Evolutionary conservation across 2,797 vertebrate species (phyloP).

Genomic region (Xerus rutilus): DNA sequence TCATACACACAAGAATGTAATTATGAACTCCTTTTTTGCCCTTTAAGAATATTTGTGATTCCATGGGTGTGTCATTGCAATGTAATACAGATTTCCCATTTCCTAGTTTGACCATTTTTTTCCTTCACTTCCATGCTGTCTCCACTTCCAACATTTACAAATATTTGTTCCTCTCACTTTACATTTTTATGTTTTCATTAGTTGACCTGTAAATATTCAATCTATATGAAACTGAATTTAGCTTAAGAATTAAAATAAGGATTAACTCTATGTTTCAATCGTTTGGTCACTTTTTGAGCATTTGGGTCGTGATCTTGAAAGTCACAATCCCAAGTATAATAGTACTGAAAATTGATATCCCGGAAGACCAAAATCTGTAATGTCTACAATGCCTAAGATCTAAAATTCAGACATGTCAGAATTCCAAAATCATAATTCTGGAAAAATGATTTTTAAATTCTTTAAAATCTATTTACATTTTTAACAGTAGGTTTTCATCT

Average conservation of each 20-base stretch:
- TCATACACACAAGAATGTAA: not conserved
- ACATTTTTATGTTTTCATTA: constrained; percentile 14
- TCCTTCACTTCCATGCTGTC: not conserved
- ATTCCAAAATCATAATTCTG: not conserved
- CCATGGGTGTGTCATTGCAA: not conserved
- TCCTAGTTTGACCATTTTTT: not conserved
- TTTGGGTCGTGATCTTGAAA: not conserved
- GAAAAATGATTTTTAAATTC: not conserved
- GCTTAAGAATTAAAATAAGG: not conserved
- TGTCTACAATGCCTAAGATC: not conserved
- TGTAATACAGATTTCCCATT: not conserved
- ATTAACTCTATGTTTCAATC: not conserved
- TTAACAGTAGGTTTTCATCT: not conserved
- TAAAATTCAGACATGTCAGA: too few relatives aligned
- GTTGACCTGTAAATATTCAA: not conserved
- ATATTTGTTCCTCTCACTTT: not conserved
- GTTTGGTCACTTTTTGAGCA: not conserved
- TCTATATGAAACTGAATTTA: not conserved
- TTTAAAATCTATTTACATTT: not conserved
- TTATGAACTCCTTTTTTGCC: not conserved
- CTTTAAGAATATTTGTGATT: not conserved
- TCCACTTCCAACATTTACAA: not conserved
- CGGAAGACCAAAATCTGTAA: not conserved
- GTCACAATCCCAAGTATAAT: not conserved
- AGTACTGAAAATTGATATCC: not conserved